Evolutionary conservation across 2,113 vertebrate genomes (phyloP), one percentile per base, ranked within the genome.

Genomic region (Mellivora capensis): DNA sequence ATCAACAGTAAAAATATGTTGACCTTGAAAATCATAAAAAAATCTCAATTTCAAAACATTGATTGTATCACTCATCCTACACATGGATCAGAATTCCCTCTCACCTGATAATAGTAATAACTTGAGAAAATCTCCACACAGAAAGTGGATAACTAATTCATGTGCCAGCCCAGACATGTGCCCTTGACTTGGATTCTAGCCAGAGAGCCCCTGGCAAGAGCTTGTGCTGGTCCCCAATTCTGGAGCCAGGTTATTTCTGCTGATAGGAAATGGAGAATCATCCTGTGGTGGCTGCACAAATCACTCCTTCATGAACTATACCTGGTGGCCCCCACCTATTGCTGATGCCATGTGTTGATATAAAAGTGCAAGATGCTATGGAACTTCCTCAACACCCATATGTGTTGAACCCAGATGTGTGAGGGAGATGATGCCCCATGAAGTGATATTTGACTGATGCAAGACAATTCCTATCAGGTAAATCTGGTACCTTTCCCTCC

Each of bases 11-110:
- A 72, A 59, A 4, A 67, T 31, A 84, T 7, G 34, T 27, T 87
- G 4, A 31, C 47, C 11, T 90, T 90, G 23, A 52, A 94, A 95
- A 95, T 87, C 96, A 81, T 81, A 77, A 69, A 91, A 72, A 57
- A 25, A 59, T 49, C 34, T 79, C 80, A 80, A 15, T 31, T 89
- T 86, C 49, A 90, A 95, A 92, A 91, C 34, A 89, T n/a, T 39
- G 20, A 91, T 67, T 62, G n/a, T 94, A 57, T 12, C 34, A 80
- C 15, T 94, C 23, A 39, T 27, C 44, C 4, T 13, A 25, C 42
- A 64, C 34, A 13, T 0, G 23, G 4, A 59, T 29, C 12, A 80
- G 11, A 23, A 11, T 82, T 77, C 52, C 20, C 2, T 94, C 59
- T 96, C 21, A 87, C 7, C 59, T 88, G 31, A 21, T 14, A 92